phyloP scores from a whole-genome alignment of 2,888 invertebrate species.

The Drosophila siamana region DNA sequence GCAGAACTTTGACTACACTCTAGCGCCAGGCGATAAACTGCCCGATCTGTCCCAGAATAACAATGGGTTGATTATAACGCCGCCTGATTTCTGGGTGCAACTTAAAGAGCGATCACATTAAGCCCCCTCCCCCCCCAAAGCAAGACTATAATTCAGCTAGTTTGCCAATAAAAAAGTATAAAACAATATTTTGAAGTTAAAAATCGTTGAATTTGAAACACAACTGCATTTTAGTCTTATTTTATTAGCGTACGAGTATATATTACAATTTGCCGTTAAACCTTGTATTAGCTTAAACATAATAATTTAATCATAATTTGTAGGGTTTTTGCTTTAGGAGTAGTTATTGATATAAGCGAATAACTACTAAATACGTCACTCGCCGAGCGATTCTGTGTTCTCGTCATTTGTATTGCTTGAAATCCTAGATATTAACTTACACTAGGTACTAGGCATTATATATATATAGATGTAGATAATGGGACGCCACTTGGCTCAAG shows the following conservation, averaged over 20 bases:
- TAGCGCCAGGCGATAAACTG: conserved; percentile 86
- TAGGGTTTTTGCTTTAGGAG: conserved; percentile 12
- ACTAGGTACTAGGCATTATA: conserved; percentile 17
- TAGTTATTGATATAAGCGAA: conserved; percentile 35
- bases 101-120: conserved; percentile 77
- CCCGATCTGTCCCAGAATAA: conserved; percentile 85
- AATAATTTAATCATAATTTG: conserved; percentile 25
- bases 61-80: conserved; percentile 87
- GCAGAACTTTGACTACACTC: conserved; percentile 88
- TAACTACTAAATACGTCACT: conserved; percentile 15
- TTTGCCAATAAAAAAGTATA: not conserved
- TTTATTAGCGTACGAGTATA: conserved; percentile 44
- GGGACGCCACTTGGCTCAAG: conserved; percentile 22
- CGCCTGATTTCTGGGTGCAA: conserved; percentile 88
- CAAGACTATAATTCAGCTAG: not conserved
- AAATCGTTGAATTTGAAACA: conserved; percentile 12
- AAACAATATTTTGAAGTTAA: not conserved
- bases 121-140: not conserved
- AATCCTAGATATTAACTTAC: conserved; percentile 55
- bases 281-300: conserved; percentile 21
- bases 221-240: conserved; percentile 40
- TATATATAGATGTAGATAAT: conserved; percentile 22
- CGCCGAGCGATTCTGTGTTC: conserved; percentile 10
- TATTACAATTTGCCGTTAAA: conserved; percentile 34
- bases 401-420: conserved; percentile 48